These are phyloP conservation scores for Crossaster papposus DNA, from an alignment of 53 echinoderm and acorn worm genomes.

Conservation along the genomic window DNA sequence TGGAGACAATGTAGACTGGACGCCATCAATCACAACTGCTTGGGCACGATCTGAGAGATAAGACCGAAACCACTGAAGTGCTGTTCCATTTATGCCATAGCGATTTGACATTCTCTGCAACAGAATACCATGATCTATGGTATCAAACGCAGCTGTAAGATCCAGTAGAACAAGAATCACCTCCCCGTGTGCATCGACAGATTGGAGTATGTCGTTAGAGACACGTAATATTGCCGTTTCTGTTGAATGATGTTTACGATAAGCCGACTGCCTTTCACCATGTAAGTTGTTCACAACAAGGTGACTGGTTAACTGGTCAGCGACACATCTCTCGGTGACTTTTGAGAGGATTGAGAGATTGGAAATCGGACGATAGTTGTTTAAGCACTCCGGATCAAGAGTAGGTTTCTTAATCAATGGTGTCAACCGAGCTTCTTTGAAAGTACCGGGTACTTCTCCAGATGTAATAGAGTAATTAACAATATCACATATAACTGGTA, in stretches of 20 bases:
- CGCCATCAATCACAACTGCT: slow-evolving; percentile 36
- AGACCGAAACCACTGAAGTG: slow-evolving; percentile 42
- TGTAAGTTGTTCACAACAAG: slow-evolving; percentile 31
- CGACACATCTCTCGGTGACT: slow-evolving; percentile 46
- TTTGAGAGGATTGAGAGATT: slow-evolving; percentile 64
- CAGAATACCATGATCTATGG: slow-evolving; percentile 45
- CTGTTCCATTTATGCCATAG: slow-evolving; percentile 42
- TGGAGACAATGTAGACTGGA: neutral
- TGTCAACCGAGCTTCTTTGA: slow-evolving; percentile 54
- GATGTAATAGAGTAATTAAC: slow-evolving; percentile 56
- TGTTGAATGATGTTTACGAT: slow-evolving; percentile 50
- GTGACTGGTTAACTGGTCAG: slow-evolving; percentile 39
- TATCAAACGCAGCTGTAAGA: slow-evolving; percentile 59
- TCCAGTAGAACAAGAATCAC: slow-evolving; percentile 56
- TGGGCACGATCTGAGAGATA: neutral
- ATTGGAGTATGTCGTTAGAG: slow-evolving; percentile 40
- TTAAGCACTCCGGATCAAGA: slow-evolving; percentile 32
- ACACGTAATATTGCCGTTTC: slow-evolving; percentile 62
- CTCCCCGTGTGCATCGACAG: slow-evolving; percentile 36
- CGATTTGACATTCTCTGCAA: slow-evolving; percentile 45
- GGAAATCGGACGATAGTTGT: slow-evolving; percentile 62
- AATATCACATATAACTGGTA: slow-evolving; percentile 54
- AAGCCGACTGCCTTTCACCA: slow-evolving; percentile 65
- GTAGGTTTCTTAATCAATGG: slow-evolving; percentile 57
- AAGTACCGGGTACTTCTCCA: slow-evolving; percentile 57